Percentiles rank a stretch among this genome's conserved stretches.
phyloP scores from a whole-genome alignment of 1,140 invertebrate species.

The Tetragnatha versicolor region DNA sequence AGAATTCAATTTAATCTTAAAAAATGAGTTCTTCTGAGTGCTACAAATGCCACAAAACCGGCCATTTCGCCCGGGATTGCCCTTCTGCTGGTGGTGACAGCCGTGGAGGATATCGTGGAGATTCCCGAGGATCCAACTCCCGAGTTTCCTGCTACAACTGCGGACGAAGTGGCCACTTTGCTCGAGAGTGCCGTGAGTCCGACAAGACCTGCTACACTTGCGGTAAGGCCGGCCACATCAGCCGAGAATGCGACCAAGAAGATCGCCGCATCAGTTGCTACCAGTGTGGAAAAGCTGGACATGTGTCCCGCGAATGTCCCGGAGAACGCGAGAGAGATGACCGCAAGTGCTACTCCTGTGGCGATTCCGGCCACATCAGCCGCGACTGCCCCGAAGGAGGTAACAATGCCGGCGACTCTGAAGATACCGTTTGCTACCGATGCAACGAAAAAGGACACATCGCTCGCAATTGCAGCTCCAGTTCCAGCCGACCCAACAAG shows the following conservation, averaged over 20 bases:
- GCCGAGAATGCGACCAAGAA: conserved; percentile 75
- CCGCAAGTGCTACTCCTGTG: conserved; percentile 56
- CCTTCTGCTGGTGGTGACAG: conserved; percentile 71
- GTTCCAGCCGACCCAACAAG: conserved; percentile 43
- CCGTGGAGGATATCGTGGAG: conserved; percentile 62
- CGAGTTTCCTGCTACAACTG: conserved; percentile 63
- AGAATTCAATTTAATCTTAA: not conserved
- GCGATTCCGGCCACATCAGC: conserved; percentile 57
- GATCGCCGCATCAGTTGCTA: conserved; percentile 44
- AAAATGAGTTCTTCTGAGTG: conserved; percentile 79
- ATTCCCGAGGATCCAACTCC: conserved; percentile 3
- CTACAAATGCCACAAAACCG: conserved; percentile 81
- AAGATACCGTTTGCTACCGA: conserved; percentile 63
- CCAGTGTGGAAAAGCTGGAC: conserved; percentile 66
- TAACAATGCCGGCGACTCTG: conserved; percentile 11
- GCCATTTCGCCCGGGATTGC: conserved; percentile 78
- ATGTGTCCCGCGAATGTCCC: conserved; percentile 67
- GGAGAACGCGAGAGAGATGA: conserved; percentile 56
- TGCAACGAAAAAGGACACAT: conserved; percentile 93
- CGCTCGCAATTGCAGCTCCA: conserved; percentile 86
- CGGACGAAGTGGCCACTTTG: conserved; percentile 57
- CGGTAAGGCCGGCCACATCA: conserved; percentile 87
- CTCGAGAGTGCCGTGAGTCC: conserved; percentile 54
- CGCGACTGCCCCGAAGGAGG: conserved; percentile 57
- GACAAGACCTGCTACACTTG: conserved; percentile 87